Conservation (phyloP, 1,140 invertebrate species). For the Saccostrea cuccullata region DNA sequence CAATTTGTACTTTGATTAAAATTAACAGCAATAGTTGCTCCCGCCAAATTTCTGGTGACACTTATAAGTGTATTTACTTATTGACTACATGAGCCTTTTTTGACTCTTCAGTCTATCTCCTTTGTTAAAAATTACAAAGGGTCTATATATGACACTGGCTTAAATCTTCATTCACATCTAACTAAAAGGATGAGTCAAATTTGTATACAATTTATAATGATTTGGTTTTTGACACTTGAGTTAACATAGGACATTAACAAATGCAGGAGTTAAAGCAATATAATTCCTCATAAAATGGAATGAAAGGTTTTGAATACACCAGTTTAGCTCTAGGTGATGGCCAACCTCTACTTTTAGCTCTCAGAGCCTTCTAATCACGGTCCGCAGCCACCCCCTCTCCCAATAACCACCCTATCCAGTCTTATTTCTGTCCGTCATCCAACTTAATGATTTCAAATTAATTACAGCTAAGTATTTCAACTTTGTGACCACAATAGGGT, state of each 20-base stretch:
- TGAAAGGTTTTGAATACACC: neutral
- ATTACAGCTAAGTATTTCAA: slow-evolving; percentile 39
- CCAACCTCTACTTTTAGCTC: neutral
- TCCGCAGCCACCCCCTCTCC: neutral
- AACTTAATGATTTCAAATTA: slow-evolving; percentile 44
- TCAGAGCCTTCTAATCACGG: neutral
- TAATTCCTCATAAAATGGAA: neutral
- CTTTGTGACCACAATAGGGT: slow-evolving; percentile 26
- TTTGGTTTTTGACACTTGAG: neutral
- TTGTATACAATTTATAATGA: neutral
- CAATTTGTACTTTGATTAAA: too few species aligned
- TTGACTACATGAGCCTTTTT: neutral
- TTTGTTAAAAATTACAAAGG: too few species aligned
- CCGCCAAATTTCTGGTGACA: too few species aligned
- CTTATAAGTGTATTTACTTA: neutral
- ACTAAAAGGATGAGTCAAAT: neutral
- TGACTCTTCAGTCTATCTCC: too few species aligned
- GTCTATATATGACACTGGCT: neutral
- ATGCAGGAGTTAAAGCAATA: neutral
- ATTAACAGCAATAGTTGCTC: too few species aligned
- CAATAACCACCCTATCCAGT: neutral
- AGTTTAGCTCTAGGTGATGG: slow-evolving; percentile 6
- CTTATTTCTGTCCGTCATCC: slow-evolving; percentile 35
- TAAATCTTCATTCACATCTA: neutral
- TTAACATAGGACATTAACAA: neutral